Base-by-base conservation (phyloP, 2,113 vertebrate genomes). In the Poeciliopsis prolifica region DNA sequence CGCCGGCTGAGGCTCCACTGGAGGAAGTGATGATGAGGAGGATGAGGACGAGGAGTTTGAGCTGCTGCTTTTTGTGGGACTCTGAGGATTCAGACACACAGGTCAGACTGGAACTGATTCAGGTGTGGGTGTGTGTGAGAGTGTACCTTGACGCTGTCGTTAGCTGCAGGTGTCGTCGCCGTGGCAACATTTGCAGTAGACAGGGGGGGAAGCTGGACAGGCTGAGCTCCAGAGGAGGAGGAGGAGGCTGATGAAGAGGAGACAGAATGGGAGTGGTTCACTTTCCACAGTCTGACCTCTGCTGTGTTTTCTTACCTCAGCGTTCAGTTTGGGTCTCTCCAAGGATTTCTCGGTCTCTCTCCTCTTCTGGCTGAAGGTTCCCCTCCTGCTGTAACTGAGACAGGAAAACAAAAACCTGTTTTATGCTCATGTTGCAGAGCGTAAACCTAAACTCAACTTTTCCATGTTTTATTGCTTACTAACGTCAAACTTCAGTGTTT, bases 151-250 rank as follows among this genome's bases (percentile, higher is more conserved):
- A 31, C 33, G 22, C 3, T 65, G 70, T 30, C 1, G 22, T 48
- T 67, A 6, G 83, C 65, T 64, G 77, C 61, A 65, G 86, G 66
- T 69, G 15, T 1, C 0, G 79, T 75, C 69, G 70, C 74, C 24
- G 68, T 72, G 76, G 78, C 33, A 44, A 42, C 42, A 22, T 74
- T 85, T 35, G 80, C 54, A 0, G 64, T 33, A 0, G 95, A 93
- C 83, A 98, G 91, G 0, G 96, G 81, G 96, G 97, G 68, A 97
- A 98, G 91, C 95, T 96, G 62, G 93, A 95, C 44, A 95, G 88
- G 5, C 94, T 95, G 78, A 97, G 87, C 81, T 98, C 96, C n/a
- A 94, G 96, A 85, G 95, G 95, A 84, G 96, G 95, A 6, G 95
- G 94, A 37, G 95, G 94, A 79, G 93, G 94, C 60, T 93, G 94